These are phyloP conservation scores for Tyrophagus putrescentiae DNA, from an alignment of 1,140 invertebrate species.

Conservation along the genomic window DNA sequence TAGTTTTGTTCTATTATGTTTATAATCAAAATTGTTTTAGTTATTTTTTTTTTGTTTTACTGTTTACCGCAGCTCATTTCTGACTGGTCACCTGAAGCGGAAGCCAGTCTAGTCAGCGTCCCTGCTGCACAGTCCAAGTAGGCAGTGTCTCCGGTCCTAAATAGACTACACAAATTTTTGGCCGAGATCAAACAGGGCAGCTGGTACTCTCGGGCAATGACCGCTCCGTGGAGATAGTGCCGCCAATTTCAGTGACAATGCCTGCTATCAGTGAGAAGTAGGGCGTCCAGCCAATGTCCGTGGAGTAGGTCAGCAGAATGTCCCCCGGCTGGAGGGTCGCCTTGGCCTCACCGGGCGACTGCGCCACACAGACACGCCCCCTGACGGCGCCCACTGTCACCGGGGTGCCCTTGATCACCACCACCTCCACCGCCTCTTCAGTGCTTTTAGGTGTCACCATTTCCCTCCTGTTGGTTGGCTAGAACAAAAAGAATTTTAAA, in stretches of 20 bases:
- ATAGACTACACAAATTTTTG: neutral
- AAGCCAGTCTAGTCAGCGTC: neutral
- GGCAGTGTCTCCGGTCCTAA: neutral
- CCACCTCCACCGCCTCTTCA: constrained; percentile 13
- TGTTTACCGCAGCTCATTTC: too few species aligned
- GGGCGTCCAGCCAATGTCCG: constrained; percentile 72
- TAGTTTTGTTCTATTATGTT: too few species aligned
- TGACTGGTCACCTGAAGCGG: too few species aligned
- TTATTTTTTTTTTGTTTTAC: too few species aligned
- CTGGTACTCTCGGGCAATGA: constrained; percentile 69
- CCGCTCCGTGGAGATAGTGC: constrained; percentile 72
- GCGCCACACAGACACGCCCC: constrained; percentile 52
- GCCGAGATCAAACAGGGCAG: constrained; percentile 54
- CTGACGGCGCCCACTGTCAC: constrained; percentile 50
- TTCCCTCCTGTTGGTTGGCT: neutral
- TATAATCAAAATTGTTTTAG: too few species aligned
- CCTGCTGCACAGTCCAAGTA: neutral
- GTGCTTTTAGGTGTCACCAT: neutral
- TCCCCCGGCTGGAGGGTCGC: constrained; percentile 44
- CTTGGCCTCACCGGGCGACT: constrained; percentile 33
- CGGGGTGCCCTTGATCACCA: constrained; percentile 45
- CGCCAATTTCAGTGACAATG: constrained; percentile 66
- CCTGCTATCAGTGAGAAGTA: constrained; percentile 65
- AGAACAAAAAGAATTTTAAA: neutral
- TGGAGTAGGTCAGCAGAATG: constrained; percentile 57